A percentile compares a stretch with the other conserved stretches of the same genome.
Conservation (phyloP, 2,113 vertebrate species). For the Strix uralensis region DNA sequence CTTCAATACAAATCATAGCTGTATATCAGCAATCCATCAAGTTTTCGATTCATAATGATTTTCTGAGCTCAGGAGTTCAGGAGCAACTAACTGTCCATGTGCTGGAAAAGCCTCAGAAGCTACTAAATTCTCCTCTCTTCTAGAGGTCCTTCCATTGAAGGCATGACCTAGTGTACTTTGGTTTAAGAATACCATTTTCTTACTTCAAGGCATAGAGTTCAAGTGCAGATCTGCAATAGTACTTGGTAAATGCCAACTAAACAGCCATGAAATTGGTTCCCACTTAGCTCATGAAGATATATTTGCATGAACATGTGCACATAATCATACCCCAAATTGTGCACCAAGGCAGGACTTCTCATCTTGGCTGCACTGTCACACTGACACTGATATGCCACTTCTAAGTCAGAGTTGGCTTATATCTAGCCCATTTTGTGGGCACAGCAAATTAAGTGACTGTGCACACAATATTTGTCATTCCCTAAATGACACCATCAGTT, state of each 20-base stretch:
- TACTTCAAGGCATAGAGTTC: not conserved
- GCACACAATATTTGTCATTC: not conserved
- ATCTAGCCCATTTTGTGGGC: not conserved
- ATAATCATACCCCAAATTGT: not conserved
- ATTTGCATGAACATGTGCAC: not conserved
- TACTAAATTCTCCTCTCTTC: not conserved
- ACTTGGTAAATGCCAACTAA: not conserved
- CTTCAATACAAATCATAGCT: not conserved
- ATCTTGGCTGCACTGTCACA: not conserved
- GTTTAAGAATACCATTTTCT: not conserved
- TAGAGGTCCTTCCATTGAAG: not conserved
- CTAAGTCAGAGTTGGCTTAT: not conserved
- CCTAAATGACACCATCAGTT: not conserved
- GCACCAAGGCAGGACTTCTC: not conserved
- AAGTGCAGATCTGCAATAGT: not conserved
- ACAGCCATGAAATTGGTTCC: not conserved
- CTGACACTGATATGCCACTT: not conserved
- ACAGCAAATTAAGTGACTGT: not conserved
- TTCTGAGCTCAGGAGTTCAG: not conserved
- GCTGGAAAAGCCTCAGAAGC: not conserved
- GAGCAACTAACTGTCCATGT: not conserved
- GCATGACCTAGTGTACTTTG: not conserved
- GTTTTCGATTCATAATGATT: not conserved
- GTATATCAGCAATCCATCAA: not conserved
- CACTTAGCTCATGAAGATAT: not conserved